phyloP scores from a whole-genome alignment of 2,888 invertebrate genomes.

The Callyntrura guangdongensis region DNA sequence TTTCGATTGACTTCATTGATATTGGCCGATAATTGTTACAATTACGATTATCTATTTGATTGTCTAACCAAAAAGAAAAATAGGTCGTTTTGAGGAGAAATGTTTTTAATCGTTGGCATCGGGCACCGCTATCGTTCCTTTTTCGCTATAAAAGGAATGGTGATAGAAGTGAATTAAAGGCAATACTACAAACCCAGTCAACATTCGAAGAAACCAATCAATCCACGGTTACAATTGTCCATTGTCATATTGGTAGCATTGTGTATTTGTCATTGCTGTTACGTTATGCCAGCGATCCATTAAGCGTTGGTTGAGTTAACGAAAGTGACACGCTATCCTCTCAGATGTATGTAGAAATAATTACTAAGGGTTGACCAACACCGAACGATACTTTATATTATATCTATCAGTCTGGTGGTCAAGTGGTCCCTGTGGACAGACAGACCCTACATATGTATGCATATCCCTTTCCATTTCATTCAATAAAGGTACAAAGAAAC shows the following conservation, averaged over 20 bases:
- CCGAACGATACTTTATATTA: neutral
- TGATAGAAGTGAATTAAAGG: neutral
- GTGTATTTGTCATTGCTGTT: too few relatives aligned
- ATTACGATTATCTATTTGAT: slow-evolving; percentile 30
- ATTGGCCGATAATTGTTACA: slow-evolving; percentile 54
- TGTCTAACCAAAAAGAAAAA: slow-evolving; percentile 42
- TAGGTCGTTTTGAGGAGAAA: slow-evolving; percentile 54
- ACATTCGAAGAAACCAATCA: neutral
- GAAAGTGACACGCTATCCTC: neutral
- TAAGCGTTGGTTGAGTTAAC: neutral
- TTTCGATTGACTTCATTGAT: slow-evolving; percentile 54
- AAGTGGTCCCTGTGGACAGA: neutral
- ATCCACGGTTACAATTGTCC: neutral
- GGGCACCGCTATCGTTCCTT: neutral
- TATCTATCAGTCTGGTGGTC: neutral
- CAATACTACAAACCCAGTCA: neutral
- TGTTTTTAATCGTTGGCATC: neutral
- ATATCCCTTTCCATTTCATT: slow-evolving; percentile 30
- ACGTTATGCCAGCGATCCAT: too few relatives aligned
- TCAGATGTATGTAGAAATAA: slow-evolving; percentile 14
- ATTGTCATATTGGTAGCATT: neutral
- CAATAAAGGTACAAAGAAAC: neutral
- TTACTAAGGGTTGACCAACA: slow-evolving; percentile 16
- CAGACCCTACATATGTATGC: too few relatives aligned
- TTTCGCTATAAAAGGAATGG: neutral